These are phyloP conservation scores for Molorchus minor DNA, from an alignment of 2,888 invertebrate genomes.

Conservation along the genomic window DNA sequence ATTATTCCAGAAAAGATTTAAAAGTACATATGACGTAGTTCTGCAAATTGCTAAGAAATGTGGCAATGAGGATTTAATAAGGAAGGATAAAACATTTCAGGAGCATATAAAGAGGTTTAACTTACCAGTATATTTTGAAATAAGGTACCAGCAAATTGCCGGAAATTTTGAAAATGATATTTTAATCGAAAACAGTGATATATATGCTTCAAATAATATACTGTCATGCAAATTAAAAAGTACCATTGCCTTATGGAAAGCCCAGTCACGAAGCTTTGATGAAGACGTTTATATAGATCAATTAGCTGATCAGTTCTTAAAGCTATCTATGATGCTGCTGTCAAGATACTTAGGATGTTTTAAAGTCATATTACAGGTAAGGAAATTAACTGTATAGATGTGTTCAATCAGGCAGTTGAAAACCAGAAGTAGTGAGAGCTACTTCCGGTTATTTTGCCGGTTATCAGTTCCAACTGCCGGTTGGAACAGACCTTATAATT, in stretches of 20 bases:
- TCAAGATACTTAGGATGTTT: conserved; percentile 83
- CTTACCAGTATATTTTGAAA: conserved; percentile 95
- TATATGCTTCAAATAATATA: conserved; percentile 50
- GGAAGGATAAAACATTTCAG: conserved; percentile 75
- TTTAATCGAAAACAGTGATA: conserved; percentile 42
- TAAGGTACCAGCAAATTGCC: conserved; percentile 93
- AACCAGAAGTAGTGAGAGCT: no score
- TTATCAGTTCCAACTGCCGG: no score
- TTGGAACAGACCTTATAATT: conserved; percentile 9
- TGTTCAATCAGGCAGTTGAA: no score
- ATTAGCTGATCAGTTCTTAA: conserved; percentile 86
- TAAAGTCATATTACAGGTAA: conserved; percentile 46
- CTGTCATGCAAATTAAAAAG: conserved; percentile 63
- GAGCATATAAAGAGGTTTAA: conserved; percentile 87
- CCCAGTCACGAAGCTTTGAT: conserved; percentile 72
- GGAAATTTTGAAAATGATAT: conserved; percentile 68
- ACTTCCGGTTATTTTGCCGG: no score
- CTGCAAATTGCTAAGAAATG: conserved; percentile 74
- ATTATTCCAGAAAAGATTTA: conserved; percentile 84
- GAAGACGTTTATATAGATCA: conserved; percentile 82
- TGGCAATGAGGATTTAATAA: conserved; percentile 69
- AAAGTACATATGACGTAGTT: conserved; percentile 80
- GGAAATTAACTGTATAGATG: conserved; percentile 10
- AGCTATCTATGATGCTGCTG: conserved; percentile 84
- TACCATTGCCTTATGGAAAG: conserved; percentile 63